Conservation (phyloP, 2,888 invertebrate species). For the Parnassius apollo region DNA sequence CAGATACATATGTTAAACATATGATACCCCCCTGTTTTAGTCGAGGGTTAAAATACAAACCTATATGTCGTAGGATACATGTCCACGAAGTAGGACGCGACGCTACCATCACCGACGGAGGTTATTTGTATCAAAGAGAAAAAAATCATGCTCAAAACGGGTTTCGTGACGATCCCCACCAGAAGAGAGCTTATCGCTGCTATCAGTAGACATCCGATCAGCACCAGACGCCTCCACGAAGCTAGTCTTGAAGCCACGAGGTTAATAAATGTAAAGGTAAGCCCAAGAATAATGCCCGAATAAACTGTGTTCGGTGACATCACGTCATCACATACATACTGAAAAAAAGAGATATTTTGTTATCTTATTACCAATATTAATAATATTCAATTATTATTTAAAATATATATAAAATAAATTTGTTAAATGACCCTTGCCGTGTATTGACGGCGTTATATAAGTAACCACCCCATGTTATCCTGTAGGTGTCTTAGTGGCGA, state of each 20-base stretch:
- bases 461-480: too few relatives aligned
- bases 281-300: slow-evolving; percentile 82
- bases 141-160: slow-evolving; percentile 46
- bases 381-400: too few relatives aligned
- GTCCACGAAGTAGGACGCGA: slow-evolving; percentile 53
- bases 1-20: too few relatives aligned
- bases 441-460: too few relatives aligned
- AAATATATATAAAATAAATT: too few relatives aligned
- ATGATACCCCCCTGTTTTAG: too few relatives aligned
- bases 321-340: slow-evolving; percentile 60
- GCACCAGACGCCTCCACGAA: slow-evolving; percentile 70
- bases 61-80: slow-evolving; percentile 57
- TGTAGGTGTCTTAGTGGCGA: too few relatives aligned
- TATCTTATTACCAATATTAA: too few relatives aligned
- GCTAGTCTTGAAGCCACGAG: slow-evolving; percentile 61
- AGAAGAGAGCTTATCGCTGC: slow-evolving; percentile 77
- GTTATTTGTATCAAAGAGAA: slow-evolving; percentile 50
- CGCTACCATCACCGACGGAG: slow-evolving; percentile 45
- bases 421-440: too few relatives aligned
- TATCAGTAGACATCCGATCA: slow-evolving; percentile 61
- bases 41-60: slow-evolving; percentile 35
- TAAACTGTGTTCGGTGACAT: slow-evolving; percentile 80
- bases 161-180: slow-evolving; percentile 59
- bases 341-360: slow-evolving; percentile 25
- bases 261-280: slow-evolving; percentile 78